Evolutionary conservation across 2,888 invertebrate genomes (phyloP).

Genomic region (Pterobdella sp.): DNA sequence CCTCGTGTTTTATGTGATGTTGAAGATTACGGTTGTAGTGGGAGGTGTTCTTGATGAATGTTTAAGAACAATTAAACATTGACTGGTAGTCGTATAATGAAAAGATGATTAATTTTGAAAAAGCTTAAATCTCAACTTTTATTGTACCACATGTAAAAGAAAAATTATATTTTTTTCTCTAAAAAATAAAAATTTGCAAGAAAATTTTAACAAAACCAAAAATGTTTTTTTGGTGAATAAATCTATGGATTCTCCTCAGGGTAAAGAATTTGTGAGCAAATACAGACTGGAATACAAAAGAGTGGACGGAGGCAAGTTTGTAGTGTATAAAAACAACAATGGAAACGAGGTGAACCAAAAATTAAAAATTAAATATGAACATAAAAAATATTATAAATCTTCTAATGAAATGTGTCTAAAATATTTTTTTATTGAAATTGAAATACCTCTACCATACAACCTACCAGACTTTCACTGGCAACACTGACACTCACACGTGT

Average conservation of each 20-base stretch:
- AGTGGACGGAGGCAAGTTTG: constrained; percentile 34
- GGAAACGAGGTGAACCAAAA: constrained; percentile 32
- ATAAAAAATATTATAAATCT: not conserved
- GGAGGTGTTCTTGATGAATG: too few species aligned
- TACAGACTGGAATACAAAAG: constrained; percentile 58
- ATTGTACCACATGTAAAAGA: too few species aligned
- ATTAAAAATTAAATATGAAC: not conserved
- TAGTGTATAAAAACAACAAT: constrained; percentile 35
- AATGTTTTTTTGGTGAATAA: not conserved
- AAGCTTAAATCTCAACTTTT: too few species aligned
- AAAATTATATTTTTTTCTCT: too few species aligned
- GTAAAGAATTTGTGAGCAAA: constrained; percentile 74
- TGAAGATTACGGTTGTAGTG: too few species aligned
- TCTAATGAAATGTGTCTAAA: not conserved
- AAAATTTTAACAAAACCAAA: too few species aligned
- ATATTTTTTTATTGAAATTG: not conserved
- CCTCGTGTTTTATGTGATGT: too few species aligned
- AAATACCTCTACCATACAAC: constrained; percentile 54
- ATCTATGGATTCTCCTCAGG: constrained; percentile 53
- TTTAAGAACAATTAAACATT: too few species aligned
- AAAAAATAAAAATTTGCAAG: too few species aligned
- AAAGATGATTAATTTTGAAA: too few species aligned
- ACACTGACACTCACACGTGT: constrained; percentile 77
- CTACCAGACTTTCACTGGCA: constrained; percentile 73
- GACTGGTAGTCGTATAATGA: too few species aligned